Percentiles rank a stretch among this genome's conserved stretches.
Conservation (phyloP, 2,888 invertebrate species). For the Nowickia ferox region DNA sequence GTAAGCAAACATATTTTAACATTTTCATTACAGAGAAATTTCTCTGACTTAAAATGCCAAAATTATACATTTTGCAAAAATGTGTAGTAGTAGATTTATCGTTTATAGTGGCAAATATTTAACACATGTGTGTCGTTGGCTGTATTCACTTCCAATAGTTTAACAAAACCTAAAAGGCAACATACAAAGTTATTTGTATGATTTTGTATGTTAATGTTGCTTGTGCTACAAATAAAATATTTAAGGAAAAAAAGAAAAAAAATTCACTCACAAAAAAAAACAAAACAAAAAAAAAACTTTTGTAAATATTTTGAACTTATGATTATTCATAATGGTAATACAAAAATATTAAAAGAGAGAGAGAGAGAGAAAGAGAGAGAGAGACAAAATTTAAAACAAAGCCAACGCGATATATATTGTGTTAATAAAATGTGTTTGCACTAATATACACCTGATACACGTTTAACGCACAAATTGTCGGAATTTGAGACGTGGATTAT, state of each 20-base stretch:
- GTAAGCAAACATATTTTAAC: neutral
- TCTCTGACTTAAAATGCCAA: conserved; percentile 7
- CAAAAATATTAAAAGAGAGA: neutral
- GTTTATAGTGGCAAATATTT: neutral
- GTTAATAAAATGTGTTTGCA: neutral
- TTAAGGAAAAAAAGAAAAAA: neutral
- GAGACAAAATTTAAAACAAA: neutral
- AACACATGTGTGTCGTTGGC: conserved; percentile 26
- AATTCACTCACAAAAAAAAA: conserved; percentile 20
- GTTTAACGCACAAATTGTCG: no score
- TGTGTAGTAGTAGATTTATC: neutral
- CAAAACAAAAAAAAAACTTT: conserved; percentile 23
- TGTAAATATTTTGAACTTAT: conserved; percentile 49
- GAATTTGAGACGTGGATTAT: no score
- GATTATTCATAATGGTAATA: conserved; percentile 62
- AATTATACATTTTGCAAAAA: conserved; percentile 1
- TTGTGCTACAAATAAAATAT: neutral
- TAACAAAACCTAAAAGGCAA: neutral
- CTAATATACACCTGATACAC: no score
- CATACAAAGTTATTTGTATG: no score
- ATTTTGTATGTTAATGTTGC: no score
- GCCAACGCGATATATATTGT: neutral
- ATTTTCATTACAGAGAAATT: neutral
- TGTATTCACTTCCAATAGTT: neutral
- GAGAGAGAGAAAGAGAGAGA: neutral